phyloP scores from a whole-genome alignment of 1,140 invertebrate genomes.

The Drosophila jambulina region DNA sequence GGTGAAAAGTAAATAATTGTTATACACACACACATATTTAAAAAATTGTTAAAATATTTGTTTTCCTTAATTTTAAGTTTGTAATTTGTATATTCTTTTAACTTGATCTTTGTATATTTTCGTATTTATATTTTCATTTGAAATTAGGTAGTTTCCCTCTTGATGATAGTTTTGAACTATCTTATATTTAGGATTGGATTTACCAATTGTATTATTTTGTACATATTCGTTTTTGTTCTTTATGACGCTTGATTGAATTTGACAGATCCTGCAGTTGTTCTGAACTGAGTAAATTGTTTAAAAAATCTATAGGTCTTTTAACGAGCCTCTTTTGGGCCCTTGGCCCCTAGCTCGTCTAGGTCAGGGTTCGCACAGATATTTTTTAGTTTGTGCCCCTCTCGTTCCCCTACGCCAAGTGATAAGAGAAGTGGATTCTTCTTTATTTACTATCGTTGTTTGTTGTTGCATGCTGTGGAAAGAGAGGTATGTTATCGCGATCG shows the following conservation, averaged over 20 bases:
- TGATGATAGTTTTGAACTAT: conserved; percentile 17
- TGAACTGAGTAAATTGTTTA: not conserved
- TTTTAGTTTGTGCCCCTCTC: too few relatives aligned
- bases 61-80: not conserved
- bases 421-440: too few relatives aligned
- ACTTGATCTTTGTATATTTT: not conserved
- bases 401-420: too few relatives aligned
- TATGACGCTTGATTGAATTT: not conserved
- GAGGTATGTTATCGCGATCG: too few relatives aligned
- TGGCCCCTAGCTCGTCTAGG: too few relatives aligned
- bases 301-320: not conserved
- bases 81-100: not conserved
- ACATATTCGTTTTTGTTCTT: not conserved
- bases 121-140: not conserved
- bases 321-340: too few relatives aligned
- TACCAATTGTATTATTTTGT: conserved; percentile 6
- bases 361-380: too few relatives aligned
- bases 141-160: conserved; percentile 11
- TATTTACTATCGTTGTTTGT: too few relatives aligned
- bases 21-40: too few relatives aligned
- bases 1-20: too few relatives aligned
- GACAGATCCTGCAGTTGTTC: not conserved
- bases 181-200: conserved; percentile 10
- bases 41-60: too few relatives aligned
- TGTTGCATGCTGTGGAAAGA: too few relatives aligned